Percentiles rank a stretch among this genome's conserved stretches.
These are phyloP conservation scores for Eupithecia exiguata DNA, from an alignment of 2,888 invertebrate genomes.

Conservation along the genomic window DNA sequence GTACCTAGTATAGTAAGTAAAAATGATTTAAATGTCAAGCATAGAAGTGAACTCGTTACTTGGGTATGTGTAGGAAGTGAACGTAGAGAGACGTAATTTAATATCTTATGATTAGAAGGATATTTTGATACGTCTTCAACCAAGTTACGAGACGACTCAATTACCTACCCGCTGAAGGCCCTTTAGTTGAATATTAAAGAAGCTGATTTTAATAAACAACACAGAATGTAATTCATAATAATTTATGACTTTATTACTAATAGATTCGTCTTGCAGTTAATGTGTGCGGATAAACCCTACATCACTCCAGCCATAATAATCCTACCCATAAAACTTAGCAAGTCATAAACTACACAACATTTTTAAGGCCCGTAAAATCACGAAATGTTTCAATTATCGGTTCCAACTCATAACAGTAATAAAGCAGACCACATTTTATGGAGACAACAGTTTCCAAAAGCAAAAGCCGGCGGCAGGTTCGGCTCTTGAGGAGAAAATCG, in stretches of 20 bases:
- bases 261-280: conserved; percentile 14
- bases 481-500: conserved; percentile 66
- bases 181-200: not conserved
- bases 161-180: not conserved
- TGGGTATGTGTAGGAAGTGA: not conserved
- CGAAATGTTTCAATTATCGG: conserved; percentile 51
- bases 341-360: conserved; percentile 60
- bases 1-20: not conserved
- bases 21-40: not conserved
- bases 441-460: conserved; percentile 63
- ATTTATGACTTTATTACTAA: not conserved
- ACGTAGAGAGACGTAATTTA: not conserved
- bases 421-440: conserved; percentile 54
- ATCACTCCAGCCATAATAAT: conserved; percentile 31
- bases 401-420: conserved; percentile 51
- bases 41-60: not conserved
- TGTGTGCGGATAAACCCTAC: conserved; percentile 27
- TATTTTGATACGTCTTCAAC: not conserved
- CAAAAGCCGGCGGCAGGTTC: conserved; percentile 59
- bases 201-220: not conserved
- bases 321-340: conserved; percentile 61
- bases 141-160: not conserved
- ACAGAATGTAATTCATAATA: not conserved
- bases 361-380: conserved; percentile 47
- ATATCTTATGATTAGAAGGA: not conserved